Conservation (phyloP, 2,888 invertebrate species). For the Galerucella pusilla region DNA sequence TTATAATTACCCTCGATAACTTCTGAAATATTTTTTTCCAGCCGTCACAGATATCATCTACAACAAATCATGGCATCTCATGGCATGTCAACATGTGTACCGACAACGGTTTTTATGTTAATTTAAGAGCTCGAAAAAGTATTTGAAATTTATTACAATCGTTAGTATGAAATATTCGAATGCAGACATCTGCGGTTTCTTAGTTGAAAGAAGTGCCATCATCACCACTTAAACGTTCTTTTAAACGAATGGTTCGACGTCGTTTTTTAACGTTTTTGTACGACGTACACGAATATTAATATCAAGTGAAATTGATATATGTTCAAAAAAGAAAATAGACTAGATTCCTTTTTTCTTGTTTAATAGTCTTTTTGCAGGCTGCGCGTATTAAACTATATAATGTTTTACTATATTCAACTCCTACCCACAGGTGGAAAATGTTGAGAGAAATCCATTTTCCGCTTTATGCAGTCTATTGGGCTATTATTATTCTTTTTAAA, state of each 20-base stretch:
- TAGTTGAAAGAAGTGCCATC: constrained; percentile 26
- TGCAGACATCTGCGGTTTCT: constrained; percentile 35
- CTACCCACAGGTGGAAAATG: no score
- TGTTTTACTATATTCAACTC: no score
- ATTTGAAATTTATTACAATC: constrained; percentile 42
- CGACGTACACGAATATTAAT: constrained; percentile 17
- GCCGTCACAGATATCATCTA: constrained; percentile 45
- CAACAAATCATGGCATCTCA: constrained; percentile 52
- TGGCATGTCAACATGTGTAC: constrained; percentile 52
- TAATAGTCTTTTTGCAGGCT: no score
- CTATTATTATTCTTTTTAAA: no score
- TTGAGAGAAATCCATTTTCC: no score
- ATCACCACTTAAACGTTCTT: constrained; percentile 30
- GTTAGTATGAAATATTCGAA: constrained; percentile 43
- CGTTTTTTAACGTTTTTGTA: constrained; percentile 8
- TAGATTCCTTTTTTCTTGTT: not conserved
- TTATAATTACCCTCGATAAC: constrained; percentile 27
- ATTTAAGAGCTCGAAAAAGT: constrained; percentile 41
- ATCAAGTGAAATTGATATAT: constrained; percentile 16
- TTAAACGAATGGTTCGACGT: constrained; percentile 4
- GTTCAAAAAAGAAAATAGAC: not conserved
- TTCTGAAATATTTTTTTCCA: constrained; percentile 35
- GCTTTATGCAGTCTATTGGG: no score
- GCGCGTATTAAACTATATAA: no score
- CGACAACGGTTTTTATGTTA: constrained; percentile 44